A percentile compares a stretch with the other conserved stretches of the same genome.
Conservation (phyloP, 1,140 invertebrate genomes). For the Laupala kohalensis region DNA sequence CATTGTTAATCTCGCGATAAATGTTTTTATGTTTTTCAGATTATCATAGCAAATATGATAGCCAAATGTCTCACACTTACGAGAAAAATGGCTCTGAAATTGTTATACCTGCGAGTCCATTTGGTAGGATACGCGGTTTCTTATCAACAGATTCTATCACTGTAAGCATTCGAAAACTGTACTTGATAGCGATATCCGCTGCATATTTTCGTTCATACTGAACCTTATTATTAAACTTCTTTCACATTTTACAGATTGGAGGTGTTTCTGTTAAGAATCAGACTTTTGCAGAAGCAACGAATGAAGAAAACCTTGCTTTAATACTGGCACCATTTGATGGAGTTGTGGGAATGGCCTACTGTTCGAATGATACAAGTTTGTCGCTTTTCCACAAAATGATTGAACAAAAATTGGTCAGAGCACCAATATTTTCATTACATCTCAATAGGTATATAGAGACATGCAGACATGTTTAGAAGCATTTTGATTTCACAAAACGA, state of each 20-base stretch:
- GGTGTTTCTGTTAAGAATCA: conserved; percentile 59
- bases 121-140: conserved; percentile 89
- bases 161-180: conserved; percentile 37
- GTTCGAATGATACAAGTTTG: conserved; percentile 79
- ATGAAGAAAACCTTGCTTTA: conserved; percentile 81
- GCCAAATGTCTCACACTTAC: conserved; percentile 70
- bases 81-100: conserved; percentile 75
- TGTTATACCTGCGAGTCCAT: conserved; percentile 90
- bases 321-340: conserved; percentile 96
- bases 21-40: too few relatives aligned
- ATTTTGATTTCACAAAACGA: too few relatives aligned
- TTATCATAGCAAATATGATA: conserved; percentile 91
- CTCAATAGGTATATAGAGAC: conserved; percentile 71
- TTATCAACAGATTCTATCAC: conserved; percentile 76
- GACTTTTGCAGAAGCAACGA: conserved; percentile 93
- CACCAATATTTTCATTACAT: conserved; percentile 92
- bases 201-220: not conserved
- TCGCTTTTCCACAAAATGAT: conserved; percentile 90
- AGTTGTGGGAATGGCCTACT: conserved; percentile 87
- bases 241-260: conserved; percentile 46
- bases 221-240: too few relatives aligned
- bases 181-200: too few relatives aligned
- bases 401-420: conserved; percentile 60
- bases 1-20: too few relatives aligned
- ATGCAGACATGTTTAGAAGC: too few relatives aligned